phyloP scores from a whole-genome alignment of 35 echinoderm and acorn worm genomes.

The Patiria miniata region DNA sequence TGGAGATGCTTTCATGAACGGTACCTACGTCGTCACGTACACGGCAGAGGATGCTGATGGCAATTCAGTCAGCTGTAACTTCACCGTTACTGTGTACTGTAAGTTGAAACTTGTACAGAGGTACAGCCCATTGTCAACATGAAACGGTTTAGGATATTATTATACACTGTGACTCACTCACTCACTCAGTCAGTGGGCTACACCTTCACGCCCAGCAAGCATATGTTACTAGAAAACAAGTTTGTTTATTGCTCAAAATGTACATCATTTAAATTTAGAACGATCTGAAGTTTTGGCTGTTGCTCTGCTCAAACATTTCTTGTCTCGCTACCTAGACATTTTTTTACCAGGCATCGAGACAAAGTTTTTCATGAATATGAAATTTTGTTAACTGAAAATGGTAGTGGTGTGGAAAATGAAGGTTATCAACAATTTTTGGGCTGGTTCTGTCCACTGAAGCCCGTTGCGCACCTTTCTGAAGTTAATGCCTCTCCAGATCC shows the following conservation, averaged over 20 bases:
- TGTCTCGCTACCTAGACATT: too few species aligned
- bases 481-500: too few species aligned
- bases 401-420: too few species aligned
- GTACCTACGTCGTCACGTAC: conserved; percentile 53
- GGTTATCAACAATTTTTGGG: too few species aligned
- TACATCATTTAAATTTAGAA: not conserved
- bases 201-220: not conserved
- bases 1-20: conserved; percentile 40
- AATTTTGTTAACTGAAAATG: too few species aligned
- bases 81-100: conserved; percentile 66
- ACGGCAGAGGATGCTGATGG: conserved; percentile 54
- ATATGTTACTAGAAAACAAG: not conserved
- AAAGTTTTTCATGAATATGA: too few species aligned
- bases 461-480: too few species aligned
- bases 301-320: too few species aligned
- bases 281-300: not conserved
- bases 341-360: too few species aligned
- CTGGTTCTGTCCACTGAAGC: too few species aligned
- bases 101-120: not conserved
- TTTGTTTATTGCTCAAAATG: too few species aligned
- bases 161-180: not conserved
- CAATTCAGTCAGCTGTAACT: conserved; percentile 40
- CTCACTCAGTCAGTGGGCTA: not conserved
- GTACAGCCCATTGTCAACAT: not conserved
- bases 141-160: not conserved